Evolutionary conservation across 2,888 invertebrate species (phyloP).

Genomic region (Callosobruchus maculatus): DNA sequence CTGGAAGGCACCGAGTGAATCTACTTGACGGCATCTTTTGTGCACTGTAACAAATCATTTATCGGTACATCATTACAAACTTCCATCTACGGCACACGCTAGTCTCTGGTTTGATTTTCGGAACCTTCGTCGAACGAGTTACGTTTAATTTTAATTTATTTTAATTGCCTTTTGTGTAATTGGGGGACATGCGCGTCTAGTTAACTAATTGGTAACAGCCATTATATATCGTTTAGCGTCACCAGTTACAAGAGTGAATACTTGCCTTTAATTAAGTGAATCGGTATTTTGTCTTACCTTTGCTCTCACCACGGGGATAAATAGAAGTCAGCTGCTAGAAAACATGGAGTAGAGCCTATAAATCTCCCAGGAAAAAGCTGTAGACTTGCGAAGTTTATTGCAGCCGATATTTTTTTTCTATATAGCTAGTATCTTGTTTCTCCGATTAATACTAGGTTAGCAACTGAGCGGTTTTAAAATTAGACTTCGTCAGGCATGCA

Average conservation of each 20-base stretch:
- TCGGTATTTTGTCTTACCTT: neutral
- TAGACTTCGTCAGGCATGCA: too few species aligned
- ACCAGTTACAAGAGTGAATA: neutral
- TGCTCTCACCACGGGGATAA: neutral
- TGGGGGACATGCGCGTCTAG: slow-evolving; percentile 15
- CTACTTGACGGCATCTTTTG: too few species aligned
- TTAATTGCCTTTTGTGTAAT: slow-evolving; percentile 19
- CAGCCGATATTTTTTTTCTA: neutral
- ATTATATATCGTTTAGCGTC: slow-evolving; percentile 1
- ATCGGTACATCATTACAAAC: neutral
- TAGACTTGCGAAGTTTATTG: neutral
- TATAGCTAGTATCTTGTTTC: too few species aligned
- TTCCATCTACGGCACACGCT: neutral
- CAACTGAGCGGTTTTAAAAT: too few species aligned
- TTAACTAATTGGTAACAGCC: slow-evolving; percentile 14
- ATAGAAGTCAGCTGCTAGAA: neutral
- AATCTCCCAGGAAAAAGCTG: neutral
- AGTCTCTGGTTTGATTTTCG: slow-evolving; percentile 8
- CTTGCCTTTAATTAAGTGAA: neutral
- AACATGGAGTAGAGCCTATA: neutral
- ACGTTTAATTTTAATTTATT: slow-evolving; percentile 22
- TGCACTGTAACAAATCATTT: neutral
- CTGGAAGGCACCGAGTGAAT: too few species aligned
- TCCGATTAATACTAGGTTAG: too few species aligned
- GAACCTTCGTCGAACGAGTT: slow-evolving; percentile 17